These are phyloP conservation scores for Bimastos eiseni DNA, from an alignment of 2,888 invertebrate genomes.

Conservation along the genomic window DNA sequence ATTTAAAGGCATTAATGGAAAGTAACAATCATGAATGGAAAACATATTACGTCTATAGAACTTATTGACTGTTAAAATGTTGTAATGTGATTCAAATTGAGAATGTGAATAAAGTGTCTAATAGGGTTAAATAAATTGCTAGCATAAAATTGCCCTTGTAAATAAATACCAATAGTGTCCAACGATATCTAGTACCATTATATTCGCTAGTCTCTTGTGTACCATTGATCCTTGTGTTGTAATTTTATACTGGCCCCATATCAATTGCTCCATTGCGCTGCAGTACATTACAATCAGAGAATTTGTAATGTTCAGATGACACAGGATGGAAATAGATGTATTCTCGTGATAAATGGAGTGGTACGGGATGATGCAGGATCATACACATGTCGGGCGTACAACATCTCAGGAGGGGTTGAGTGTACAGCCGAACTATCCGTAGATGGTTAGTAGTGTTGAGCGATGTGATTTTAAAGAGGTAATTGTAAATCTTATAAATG, in stretches of 20 bases:
- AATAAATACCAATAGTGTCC: neutral
- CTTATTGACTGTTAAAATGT: neutral
- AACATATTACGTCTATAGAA: neutral
- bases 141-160: neutral
- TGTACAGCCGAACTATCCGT: constrained; percentile 81
- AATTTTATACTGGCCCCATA: neutral
- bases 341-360: constrained; percentile 87
- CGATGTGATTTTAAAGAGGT: neutral
- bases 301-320: constrained; percentile 16
- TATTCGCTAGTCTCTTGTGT: too few species aligned
- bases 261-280: neutral
- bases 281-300: neutral
- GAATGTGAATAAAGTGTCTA: too few species aligned
- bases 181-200: too few species aligned
- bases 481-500: neutral
- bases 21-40: neutral
- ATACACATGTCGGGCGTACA: constrained; percentile 89
- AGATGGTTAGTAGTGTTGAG: neutral
- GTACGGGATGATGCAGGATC: constrained; percentile 96
- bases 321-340: constrained; percentile 17
- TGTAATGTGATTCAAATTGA: neutral
- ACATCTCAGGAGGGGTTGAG: constrained; percentile 90
- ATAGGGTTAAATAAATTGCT: too few species aligned
- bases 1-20: neutral
- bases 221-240: neutral